phyloP scores from a whole-genome alignment of 2,113 vertebrate species.

The Elephas maximus region DNA sequence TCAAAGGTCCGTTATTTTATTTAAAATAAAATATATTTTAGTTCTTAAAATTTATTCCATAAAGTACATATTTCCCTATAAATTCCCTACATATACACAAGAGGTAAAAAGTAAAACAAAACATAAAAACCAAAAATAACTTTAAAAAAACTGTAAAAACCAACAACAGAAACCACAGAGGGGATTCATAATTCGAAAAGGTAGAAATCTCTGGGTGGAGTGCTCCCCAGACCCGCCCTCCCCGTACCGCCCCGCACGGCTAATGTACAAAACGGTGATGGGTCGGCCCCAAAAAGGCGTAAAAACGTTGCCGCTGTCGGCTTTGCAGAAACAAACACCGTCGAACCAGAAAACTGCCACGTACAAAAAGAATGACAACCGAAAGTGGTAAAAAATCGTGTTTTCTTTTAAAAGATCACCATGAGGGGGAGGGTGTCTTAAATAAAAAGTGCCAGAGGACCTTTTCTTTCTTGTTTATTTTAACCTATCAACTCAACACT shows the following conservation, averaged over 20 bases:
- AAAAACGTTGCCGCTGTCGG: neutral
- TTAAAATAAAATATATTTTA: conserved; percentile 99
- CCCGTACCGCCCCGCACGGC: neutral
- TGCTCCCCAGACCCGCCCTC: neutral
- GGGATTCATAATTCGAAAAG: conserved; percentile 73
- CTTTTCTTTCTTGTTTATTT: conserved; percentile 85
- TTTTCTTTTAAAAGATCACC: conserved; percentile 73
- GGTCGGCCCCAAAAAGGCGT: neutral
- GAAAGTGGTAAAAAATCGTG: conserved; percentile 76
- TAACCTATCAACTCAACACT: conserved; percentile 87
- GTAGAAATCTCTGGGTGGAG: conserved; percentile 63
- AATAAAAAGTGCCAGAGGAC: conserved; percentile 88
- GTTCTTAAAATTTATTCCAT: conserved; percentile 92
- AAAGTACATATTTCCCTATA: conserved; percentile 97
- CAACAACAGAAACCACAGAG: conserved; percentile 74
- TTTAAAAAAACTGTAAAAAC: conserved; percentile 68
- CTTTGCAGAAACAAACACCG: conserved; percentile 23
- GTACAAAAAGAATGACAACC: conserved; percentile 63
- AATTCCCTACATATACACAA: conserved; percentile 97
- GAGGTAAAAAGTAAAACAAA: conserved; percentile 92
- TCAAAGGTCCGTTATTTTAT: conserved; percentile 96
- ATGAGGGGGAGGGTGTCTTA: conserved; percentile 58
- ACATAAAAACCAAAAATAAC: conserved; percentile 45
- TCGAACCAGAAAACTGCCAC: conserved; percentile 31
- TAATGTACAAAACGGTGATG: conserved; percentile 4